A percentile compares a stretch with the other conserved stretches of the same genome.
Conservation (phyloP, 2,797 vertebrate species). For the Argentina silus region DNA sequence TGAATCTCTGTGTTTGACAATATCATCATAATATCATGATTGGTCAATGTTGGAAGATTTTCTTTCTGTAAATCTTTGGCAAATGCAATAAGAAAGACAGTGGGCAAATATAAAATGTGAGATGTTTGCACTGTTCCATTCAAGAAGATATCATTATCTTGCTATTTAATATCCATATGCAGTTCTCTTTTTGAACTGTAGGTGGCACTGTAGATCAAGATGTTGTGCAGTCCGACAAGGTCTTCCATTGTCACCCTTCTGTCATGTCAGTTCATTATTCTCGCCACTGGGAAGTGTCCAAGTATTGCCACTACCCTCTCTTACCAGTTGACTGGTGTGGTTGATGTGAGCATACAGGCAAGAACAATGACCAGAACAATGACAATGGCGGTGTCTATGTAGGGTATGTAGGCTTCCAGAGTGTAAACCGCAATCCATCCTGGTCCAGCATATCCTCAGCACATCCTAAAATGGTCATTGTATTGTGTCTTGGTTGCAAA, state of each 20-base stretch:
- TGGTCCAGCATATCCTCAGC: too few relatives aligned
- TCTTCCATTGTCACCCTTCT: neutral
- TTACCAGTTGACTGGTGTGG: conserved; percentile 43
- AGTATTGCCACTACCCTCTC: conserved; percentile 61
- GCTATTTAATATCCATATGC: neutral
- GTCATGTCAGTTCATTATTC: conserved; percentile 57
- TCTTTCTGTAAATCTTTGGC: neutral
- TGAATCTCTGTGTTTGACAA: conserved; percentile 6
- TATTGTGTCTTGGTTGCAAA: neutral
- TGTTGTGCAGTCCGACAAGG: conserved; percentile 34
- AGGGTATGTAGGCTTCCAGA: too few relatives aligned
- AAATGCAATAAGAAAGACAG: neutral
- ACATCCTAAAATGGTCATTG: neutral
- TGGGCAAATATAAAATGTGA: neutral
- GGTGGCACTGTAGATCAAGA: conserved; percentile 64
- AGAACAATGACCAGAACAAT: too few relatives aligned
- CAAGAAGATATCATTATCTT: neutral
- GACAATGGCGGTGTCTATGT: too few relatives aligned
- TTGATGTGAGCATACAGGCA: neutral
- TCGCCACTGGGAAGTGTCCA: conserved; percentile 77
- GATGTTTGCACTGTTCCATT: neutral
- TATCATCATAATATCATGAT: neutral
- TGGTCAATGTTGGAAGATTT: neutral
- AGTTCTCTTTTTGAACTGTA: conserved; percentile 56
- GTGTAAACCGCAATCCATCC: neutral